Base-by-base conservation (phyloP, 1,140 invertebrate genomes). In the Acromyrmex heyeri region DNA sequence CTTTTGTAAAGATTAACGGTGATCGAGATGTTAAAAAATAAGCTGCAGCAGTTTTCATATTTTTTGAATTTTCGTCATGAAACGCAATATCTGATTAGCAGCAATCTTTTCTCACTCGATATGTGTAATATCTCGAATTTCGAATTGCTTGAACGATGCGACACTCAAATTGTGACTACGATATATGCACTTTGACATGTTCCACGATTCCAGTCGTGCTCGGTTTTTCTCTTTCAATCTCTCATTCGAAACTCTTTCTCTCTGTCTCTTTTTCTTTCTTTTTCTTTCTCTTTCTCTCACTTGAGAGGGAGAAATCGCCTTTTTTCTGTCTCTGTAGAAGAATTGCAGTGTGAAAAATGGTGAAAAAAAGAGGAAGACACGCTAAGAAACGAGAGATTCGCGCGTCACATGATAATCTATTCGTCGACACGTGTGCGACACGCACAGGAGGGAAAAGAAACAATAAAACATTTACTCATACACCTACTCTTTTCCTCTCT, bases 81-180 rank as follows among this genome's bases (percentile, higher is more conserved):
- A 2, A 48, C n/a, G 14, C 34, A 16, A 8, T n/a, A 21, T 62
- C 73, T n/a, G 57, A 48, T 3, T 10, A 62, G 8, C 16, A 21
- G 16, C 12, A 1, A 4, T 18, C 16, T 18, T 75, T 48, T 24
- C 48, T 44, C 57, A 30, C 10, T 77, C 14, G 5, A 0, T 38
- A n/a, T 4, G 2, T 8, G 6, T 30, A 64, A 78, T 12, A 18
- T 69, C 6, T 16, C 14, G 55, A 77, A 34, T 67, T 14, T n/a
- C 21, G 18, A 55, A 38, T 44, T 21, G 1, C 0, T 38, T 12
- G n/a, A 24, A 67, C 14, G 14, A 79, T 24, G 48, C 48, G 65
- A 81, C 64, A 81, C 77, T 81, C 30, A n/a, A 57, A 69, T 81
- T 61, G 30, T n/a, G 14, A 79, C 12, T 48, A 44, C 27, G 76